Base-by-base conservation (phyloP, 2,797 vertebrate genomes). In the Acomys russatus region DNA sequence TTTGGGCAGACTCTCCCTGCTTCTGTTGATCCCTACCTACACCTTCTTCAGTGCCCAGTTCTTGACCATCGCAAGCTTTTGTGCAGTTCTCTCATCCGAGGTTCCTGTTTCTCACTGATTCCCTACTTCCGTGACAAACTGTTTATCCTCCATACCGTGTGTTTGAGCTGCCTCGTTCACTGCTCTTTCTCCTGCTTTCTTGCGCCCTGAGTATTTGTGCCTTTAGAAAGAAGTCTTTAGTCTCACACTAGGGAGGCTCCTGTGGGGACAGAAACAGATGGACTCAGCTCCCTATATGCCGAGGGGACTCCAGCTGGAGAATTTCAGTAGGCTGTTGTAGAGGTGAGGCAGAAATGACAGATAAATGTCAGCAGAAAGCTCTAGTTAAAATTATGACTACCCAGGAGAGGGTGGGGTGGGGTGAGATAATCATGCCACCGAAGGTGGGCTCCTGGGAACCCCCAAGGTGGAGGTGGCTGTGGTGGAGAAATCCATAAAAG, bases 161-260 rank as follows among this genome's bases (percentile, higher is more conserved):
- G 66, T 64, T 74, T 63, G 14, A 87, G 85, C 20, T 30, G 23
- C 33, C 9, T 51, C 64, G 15, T 78, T 70, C 44, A 14, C 56
- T 74, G 0, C 76, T 59, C 1, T 77, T 56, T 84, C 11, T 88
- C 33, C 35, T 80, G 4, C 90, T 80, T 88, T 83, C 33, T 38
- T 33, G 11, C 11, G 4, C 38, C 38, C n/a, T 5, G 66, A 44
- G 25, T 22, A 54, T 85, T 92, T 82, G 49, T 44, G 35, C 20
- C 20, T 88, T 94, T n/a, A 1, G 56, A 93, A 96, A 74, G 83
- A 90, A 1, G 18, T 85, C 51, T 88, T 77, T 30, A 49, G 44
- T 95, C 71, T 87, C 6, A 33, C 78, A 80, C 83, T n/a, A 28
- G 18, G 30, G n/a, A 15, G 18, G 7, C 92, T 95, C 38, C 68